A percentile compares a stretch with the other conserved stretches of the same genome.
Evolutionary conservation across 2,888 invertebrate species (phyloP).

Genomic region (Dusona sp.): DNA sequence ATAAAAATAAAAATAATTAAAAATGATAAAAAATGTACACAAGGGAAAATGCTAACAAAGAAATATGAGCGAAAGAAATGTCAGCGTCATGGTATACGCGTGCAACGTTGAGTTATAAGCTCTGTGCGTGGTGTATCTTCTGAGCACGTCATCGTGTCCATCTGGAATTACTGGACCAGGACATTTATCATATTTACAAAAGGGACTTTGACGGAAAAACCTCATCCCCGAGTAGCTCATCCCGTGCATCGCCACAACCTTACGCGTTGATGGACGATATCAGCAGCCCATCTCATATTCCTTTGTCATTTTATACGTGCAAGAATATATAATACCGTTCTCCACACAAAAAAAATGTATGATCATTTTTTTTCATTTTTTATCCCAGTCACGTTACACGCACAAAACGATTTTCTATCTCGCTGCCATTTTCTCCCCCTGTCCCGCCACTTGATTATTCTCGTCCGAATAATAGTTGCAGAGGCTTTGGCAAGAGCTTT

Average conservation of each 20-base stretch:
- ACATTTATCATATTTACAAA: conserved; percentile 61
- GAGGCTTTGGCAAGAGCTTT: not conserved
- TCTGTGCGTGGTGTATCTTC: not conserved
- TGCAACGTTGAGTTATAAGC: conserved; percentile 25
- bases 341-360: not conserved
- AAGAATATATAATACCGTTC: not conserved
- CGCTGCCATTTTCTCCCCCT: not conserved
- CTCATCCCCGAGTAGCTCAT: not conserved
- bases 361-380: not conserved
- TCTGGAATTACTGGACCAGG: conserved; percentile 54
- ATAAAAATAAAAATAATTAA: not conserved
- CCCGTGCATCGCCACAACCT: not conserved
- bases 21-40: not conserved
- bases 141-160: conserved; percentile 42
- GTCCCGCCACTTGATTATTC: not conserved
- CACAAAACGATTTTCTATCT: not conserved
- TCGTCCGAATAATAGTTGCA: not conserved
- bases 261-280: conserved; percentile 39
- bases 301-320: conserved; percentile 23
- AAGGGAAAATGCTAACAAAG: not conserved
- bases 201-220: conserved; percentile 28
- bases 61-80: conserved; percentile 29
- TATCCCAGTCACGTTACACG: not conserved
- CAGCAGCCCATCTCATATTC: not conserved
- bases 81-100: conserved; percentile 44